phyloP scores from a whole-genome alignment of 2,113 vertebrate species.

The Sturnira hondurensis region DNA sequence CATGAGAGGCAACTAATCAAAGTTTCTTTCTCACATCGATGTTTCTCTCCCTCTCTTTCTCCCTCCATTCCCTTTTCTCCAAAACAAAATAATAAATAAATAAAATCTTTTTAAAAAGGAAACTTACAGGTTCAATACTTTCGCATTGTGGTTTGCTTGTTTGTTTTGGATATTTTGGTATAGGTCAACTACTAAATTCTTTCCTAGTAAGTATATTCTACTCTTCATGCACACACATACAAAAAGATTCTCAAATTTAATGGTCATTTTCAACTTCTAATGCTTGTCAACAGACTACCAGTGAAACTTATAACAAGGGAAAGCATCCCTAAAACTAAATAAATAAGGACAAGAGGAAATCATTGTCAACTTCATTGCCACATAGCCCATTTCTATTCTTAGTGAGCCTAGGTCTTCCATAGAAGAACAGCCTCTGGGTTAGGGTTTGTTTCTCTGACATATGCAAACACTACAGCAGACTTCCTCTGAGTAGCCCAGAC shows the following conservation, averaged over 20 bases:
- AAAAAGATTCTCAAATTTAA: background rate
- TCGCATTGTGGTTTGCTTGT: background rate
- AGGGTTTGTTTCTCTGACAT: background rate
- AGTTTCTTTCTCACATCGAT: too few species aligned
- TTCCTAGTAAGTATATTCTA: background rate
- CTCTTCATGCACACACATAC: background rate
- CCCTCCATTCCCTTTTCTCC: too few species aligned
- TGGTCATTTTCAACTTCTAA: background rate
- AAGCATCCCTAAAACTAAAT: background rate
- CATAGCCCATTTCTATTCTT: slow-evolving; percentile 39
- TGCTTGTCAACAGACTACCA: background rate
- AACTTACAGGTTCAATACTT: background rate
- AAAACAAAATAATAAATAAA: too few species aligned
- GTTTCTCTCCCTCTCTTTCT: too few species aligned
- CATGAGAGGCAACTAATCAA: too few species aligned
- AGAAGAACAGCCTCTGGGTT: background rate
- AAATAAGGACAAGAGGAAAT: background rate
- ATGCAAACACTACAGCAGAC: background rate
- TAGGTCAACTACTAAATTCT: background rate
- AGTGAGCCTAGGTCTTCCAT: background rate
- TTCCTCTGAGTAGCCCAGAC: slow-evolving; percentile 20
- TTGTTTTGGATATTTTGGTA: background rate
- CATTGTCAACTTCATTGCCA: background rate
- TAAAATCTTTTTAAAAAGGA: too few species aligned
- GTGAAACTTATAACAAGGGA: background rate